Percentiles rank a stretch among this genome's conserved stretches.
Conservation (phyloP, 2,888 invertebrate genomes). For the Oscheius sp. region DNA sequence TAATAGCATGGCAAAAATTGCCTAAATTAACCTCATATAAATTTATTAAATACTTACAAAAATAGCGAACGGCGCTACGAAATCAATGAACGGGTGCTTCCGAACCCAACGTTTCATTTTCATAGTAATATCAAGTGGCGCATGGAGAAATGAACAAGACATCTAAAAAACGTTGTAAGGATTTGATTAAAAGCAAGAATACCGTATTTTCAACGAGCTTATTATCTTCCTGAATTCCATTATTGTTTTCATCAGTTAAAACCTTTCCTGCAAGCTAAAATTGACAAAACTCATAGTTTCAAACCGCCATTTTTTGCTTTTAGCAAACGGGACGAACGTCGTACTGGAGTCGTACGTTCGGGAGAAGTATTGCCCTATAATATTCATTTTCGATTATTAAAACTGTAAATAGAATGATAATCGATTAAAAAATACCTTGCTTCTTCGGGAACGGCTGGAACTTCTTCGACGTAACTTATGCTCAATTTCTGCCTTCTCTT, state of each 20-base stretch:
- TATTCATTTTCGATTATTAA: too few relatives aligned
- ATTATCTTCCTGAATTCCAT: neutral
- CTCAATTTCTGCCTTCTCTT: neutral
- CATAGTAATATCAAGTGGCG: neutral
- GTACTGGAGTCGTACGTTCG: conserved; percentile 7
- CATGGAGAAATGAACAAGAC: too few relatives aligned
- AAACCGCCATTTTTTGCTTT: neutral
- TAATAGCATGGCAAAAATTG: neutral
- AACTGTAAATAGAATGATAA: too few relatives aligned
- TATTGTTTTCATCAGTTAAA: conserved; percentile 10
- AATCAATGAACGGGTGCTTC: conserved; percentile 2
- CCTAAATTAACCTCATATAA: neutral
- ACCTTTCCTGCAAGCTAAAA: neutral
- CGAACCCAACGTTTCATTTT: conserved; percentile 11
- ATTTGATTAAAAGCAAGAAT: neutral
- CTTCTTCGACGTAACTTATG: neutral
- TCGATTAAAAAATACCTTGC: neutral
- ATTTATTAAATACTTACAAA: conserved; percentile 1
- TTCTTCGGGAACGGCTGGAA: neutral
- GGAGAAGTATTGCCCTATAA: neutral
- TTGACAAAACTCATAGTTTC: neutral
- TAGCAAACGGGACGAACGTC: conserved; percentile 1
- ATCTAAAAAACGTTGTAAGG: too few relatives aligned
- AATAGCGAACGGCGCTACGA: neutral
- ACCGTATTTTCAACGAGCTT: neutral